Evolutionary conservation across 2,113 vertebrate genomes (phyloP).

Genomic region (Notarius quadriscutis): DNA sequence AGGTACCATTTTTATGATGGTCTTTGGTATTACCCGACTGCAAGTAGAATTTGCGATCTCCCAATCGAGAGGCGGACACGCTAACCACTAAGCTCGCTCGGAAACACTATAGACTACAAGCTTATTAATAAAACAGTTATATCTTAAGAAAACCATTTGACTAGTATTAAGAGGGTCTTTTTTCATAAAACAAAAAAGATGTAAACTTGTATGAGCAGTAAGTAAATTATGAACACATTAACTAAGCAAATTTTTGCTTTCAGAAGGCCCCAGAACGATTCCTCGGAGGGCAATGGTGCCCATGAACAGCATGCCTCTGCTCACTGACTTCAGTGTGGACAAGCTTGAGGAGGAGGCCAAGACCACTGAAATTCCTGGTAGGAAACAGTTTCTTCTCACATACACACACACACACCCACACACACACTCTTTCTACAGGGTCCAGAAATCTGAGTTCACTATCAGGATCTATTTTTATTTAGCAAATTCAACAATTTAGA

Average conservation of each 20-base stretch:
- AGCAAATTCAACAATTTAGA: neutral
- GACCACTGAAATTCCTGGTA: constrained; percentile 28
- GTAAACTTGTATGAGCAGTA: neutral
- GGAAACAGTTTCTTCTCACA: constrained; percentile 17
- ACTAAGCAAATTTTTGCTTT: neutral
- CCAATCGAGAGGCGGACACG: no score
- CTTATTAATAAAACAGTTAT: neutral
- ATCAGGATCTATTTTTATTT: neutral
- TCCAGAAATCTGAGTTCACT: neutral
- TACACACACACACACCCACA: neutral
- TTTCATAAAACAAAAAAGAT: neutral
- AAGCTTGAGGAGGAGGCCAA: neutral
- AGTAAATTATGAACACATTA: neutral
- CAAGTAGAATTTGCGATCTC: no score
- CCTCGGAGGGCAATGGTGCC: constrained; percentile 62
- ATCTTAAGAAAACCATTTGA: neutral
- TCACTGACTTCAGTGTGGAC: constrained; percentile 45
- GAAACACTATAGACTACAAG: neutral
- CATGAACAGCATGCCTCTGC: constrained; percentile 63
- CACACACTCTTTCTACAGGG: no score
- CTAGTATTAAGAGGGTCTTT: neutral
- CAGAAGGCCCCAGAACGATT: neutral
- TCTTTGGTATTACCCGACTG: no score
- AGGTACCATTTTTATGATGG: no score
- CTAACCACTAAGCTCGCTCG: no score